Base-by-base conservation (phyloP, 2,113 vertebrate genomes). In the Chloropsis cyanopogon region DNA sequence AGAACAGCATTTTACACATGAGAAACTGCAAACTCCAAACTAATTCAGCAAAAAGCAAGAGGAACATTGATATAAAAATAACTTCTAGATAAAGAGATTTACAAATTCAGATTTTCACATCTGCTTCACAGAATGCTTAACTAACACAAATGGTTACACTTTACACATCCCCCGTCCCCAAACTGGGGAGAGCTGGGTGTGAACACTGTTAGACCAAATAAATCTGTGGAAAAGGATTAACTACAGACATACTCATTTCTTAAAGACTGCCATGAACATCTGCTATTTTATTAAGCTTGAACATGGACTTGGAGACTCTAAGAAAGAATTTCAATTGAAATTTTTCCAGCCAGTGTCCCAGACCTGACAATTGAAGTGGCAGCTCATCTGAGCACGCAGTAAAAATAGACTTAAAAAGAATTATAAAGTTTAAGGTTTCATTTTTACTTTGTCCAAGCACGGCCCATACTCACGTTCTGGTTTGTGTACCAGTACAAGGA, bases 401-500 rank as follows among this genome's bases (percentile, higher is more conserved):
- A 31, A 61, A 70, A 84, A n/a, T 1, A 37, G 31, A 63, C 12
- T 79, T 82, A 7, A 37, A 64, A 65, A n/a, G 21, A 85, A 57
- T 35, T 3, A 12, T 5, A 80, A 90, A 78, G 14, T 3, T 64
- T 13, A 52, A 90, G 25, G 22, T 66, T 85, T 75, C 41, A 59
- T 68, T 75, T 71, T 63, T 17, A 3, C 37, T 69, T 41, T 59
- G 42, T 57, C n/a, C 23, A n/a, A 57, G 44, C 15, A 28, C 0
- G 24, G 5, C 8, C 2, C 4, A 3, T 79, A 96, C 98, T 98
- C 96, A 99, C 99, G 12, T 99, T 99, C 97, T 99, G 98, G 96
- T 99, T 98, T 82, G 98, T 99, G 96, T 99, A 99, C 99, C 98
- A 99, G 98, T 99, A 99, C 65, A 99, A 97, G 80, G 98, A 98